Evolutionary conservation across 2,888 invertebrate species (phyloP).

Genomic region (Sesamia inferens): DNA sequence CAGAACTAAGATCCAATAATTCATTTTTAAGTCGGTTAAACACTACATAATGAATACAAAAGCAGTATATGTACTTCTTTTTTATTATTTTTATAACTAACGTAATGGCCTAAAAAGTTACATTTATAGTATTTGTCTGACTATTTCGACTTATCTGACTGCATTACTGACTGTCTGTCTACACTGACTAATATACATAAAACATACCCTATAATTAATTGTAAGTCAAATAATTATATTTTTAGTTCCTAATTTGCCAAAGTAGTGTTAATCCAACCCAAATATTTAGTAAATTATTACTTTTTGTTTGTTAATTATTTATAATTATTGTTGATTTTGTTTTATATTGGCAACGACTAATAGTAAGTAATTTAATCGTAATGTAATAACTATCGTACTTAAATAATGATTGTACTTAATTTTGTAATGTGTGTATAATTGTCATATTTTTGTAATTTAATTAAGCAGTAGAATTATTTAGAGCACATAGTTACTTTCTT

Average conservation of each 20-base stretch:
- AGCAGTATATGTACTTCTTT: background rate
- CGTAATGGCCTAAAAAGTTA: background rate
- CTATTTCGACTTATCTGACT: conserved; percentile 22
- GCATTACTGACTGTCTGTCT: conserved; percentile 5
- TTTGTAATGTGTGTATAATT: conserved; percentile 52
- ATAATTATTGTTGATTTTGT: conserved; percentile 62
- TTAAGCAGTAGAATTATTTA: conserved; percentile 20
- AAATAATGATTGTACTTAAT: conserved; percentile 53
- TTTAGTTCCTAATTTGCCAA: conserved; percentile 71
- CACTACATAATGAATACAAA: background rate
- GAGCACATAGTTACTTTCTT: conserved; percentile 14
- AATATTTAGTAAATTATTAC: conserved; percentile 59
- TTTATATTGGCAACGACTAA: conserved; percentile 63
- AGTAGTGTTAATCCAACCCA: conserved; percentile 62
- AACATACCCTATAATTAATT: conserved; percentile 21
- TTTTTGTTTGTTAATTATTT: conserved; percentile 65
- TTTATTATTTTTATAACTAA: background rate
- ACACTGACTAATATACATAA: conserved; percentile 30
- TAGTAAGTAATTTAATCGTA: conserved; percentile 46
- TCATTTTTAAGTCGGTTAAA: background rate
- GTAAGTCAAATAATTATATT: conserved; percentile 54
- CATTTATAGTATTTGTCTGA: conserved; percentile 6
- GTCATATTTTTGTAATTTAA: conserved; percentile 51
- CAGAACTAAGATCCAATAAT: background rate
- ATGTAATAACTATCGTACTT: conserved; percentile 28